These are phyloP conservation scores for Acromyrmex echinatior DNA, from an alignment of 1,140 invertebrate genomes.

Conservation along the genomic window DNA sequence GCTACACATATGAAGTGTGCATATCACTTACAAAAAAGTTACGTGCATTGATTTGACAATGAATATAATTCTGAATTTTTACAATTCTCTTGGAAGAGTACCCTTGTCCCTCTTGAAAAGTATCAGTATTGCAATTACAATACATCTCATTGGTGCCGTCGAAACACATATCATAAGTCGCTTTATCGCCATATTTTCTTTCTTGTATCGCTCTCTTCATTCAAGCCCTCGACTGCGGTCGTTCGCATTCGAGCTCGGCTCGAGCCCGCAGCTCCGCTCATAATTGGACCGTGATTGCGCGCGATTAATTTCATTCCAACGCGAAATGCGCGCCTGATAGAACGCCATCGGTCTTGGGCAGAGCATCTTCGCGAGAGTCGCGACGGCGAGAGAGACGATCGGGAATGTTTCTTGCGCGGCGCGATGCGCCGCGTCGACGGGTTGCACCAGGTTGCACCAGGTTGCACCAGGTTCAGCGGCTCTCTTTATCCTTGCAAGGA, in stretches of 20 bases:
- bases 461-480: constrained; percentile 38
- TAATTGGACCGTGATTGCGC: constrained; percentile 61
- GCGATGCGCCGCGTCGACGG: constrained; percentile 45
- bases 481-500: constrained; percentile 84
- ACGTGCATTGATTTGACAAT: neutral
- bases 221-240: constrained; percentile 17
- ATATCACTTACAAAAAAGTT: neutral
- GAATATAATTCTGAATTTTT: neutral
- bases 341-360: constrained; percentile 46
- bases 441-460: constrained; percentile 7
- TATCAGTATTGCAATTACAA: neutral
- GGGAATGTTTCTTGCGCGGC: constrained; percentile 31
- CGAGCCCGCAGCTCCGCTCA: neutral
- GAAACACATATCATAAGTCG: neutral
- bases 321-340: constrained; percentile 38
- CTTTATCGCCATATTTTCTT: constrained; percentile 2
- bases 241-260: constrained; percentile 1
- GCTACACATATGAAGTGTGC: neutral
- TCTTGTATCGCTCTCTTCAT: neutral
- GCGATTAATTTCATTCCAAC: constrained; percentile 56
- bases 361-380: constrained; percentile 7
- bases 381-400: constrained; percentile 8
- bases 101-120: neutral
- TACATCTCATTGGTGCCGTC: neutral
- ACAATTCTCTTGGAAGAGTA: neutral